These are phyloP conservation scores for Typhlomys cinereus DNA, from an alignment of 2,113 vertebrate species.

Conservation along the genomic window DNA sequence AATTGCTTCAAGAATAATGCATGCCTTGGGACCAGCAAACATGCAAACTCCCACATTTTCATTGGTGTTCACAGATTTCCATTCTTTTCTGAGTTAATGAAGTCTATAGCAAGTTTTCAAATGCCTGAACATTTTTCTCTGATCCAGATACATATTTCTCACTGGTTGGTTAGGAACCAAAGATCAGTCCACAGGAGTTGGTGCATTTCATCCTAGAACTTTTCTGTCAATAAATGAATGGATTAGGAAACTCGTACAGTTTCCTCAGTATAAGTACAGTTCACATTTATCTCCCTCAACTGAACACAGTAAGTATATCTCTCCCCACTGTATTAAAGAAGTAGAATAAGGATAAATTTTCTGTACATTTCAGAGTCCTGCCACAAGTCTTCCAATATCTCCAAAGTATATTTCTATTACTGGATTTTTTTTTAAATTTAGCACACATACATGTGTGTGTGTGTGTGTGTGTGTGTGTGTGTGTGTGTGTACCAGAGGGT, in stretches of 20 bases:
- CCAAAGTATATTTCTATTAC: not conserved
- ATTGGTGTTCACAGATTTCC: not conserved
- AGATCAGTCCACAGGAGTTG: not conserved
- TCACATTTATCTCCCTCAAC: not conserved
- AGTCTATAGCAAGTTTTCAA: not conserved
- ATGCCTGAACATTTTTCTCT: not conserved
- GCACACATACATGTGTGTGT: too few relatives aligned
- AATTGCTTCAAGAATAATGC: not conserved
- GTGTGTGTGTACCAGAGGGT: too few relatives aligned
- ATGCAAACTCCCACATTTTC: not conserved
- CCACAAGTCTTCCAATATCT: not conserved
- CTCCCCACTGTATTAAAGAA: not conserved
- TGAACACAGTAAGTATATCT: not conserved
- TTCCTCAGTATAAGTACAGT: slow-evolving; percentile 10
- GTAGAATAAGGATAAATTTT: not conserved
- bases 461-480: too few relatives aligned
- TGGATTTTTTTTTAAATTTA: too few relatives aligned
- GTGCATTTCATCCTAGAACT: not conserved
- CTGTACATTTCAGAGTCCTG: not conserved
- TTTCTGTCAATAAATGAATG: not conserved
- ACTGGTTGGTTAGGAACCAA: not conserved
- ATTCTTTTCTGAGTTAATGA: not conserved
- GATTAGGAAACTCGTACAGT: not conserved
- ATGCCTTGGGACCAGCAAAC: not conserved
- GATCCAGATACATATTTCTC: not conserved